Evolutionary conservation across 2,888 invertebrate species (phyloP), one percentile per base, ranked within the genome.

Genomic region (Chrysina gloriosa): DNA sequence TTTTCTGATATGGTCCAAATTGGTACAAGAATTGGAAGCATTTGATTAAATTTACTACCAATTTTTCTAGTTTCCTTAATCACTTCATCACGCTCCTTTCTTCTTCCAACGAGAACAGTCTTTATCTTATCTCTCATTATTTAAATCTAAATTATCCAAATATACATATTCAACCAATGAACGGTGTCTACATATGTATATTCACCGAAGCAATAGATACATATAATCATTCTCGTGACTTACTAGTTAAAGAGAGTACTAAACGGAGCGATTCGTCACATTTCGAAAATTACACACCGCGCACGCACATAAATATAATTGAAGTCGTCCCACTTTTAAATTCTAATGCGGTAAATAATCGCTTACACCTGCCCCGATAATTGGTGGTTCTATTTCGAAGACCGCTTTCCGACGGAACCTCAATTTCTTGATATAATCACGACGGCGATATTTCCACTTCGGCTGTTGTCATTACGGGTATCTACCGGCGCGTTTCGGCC

Each of bases 321-420:
- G 3, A 14, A 39, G 6, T 39, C 14, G 25, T 25, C 36, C 23
- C 25, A 25, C 14, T 58, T 58, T 23, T 25, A 25, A 58, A 78
- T 78, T 78, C 77, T 73, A 72, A 76, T 74, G 75, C 76, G 77
- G 77, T 77, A 77, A 79, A 78, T 78, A 77, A 70, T 70, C 70
- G 69, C 69, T 72, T 65, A 75, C 79, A 80, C 78, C 79, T 79
- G 80, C 77, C 73, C 34, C 65, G 56, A 70, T 79, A 79, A 80
- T 80, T 74, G 76, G 73, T 73, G 80, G 80, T 78, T 79, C 79
- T 79, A 79, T 77, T 39, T 39, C 16, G 75, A 71, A 67, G 63
- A 42, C 58, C 63, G 65, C 67, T 69, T 66, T 63, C 67, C 19
- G 52, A 45, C 19, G 31, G 31, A 31, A 52, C 52, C 16, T 31